Evolutionary conservation across 2,113 vertebrate genomes (phyloP).

Genomic region (Megaceryle torquata): DNA sequence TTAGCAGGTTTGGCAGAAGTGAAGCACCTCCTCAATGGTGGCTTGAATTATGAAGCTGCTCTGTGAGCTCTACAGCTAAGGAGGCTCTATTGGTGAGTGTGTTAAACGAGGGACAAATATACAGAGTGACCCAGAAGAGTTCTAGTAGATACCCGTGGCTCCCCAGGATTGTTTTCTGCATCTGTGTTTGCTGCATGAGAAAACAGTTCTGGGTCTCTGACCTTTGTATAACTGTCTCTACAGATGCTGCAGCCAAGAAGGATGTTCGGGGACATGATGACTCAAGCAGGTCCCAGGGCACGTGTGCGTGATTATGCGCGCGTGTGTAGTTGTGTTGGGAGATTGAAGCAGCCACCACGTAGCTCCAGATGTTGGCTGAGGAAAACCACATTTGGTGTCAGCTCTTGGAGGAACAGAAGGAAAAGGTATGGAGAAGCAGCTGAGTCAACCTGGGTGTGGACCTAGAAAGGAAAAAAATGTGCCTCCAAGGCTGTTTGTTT

Average conservation of each 20-base stretch:
- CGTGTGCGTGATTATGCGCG: fast-evolving
- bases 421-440: background rate
- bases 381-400: background rate
- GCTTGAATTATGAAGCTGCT: background rate
- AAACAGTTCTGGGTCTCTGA: background rate
- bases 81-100: background rate
- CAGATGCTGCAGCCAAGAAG: background rate
- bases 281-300: conserved; percentile 12
- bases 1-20: background rate
- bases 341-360: background rate
- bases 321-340: background rate
- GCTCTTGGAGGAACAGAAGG: background rate
- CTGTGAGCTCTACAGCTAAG: background rate
- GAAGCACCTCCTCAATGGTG: background rate
- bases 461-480: background rate
- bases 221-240: background rate
- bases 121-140: background rate
- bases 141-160: background rate
- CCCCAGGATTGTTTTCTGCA: background rate
- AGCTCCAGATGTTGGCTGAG: conserved; percentile 17
- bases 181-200: background rate
- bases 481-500: background rate
- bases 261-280: background rate
- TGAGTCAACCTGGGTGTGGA: conserved; percentile 39
- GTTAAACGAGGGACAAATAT: background rate